Evolutionary conservation across 2,888 invertebrate genomes (phyloP).

Genomic region (Thysanoteuthis rhombus): DNA sequence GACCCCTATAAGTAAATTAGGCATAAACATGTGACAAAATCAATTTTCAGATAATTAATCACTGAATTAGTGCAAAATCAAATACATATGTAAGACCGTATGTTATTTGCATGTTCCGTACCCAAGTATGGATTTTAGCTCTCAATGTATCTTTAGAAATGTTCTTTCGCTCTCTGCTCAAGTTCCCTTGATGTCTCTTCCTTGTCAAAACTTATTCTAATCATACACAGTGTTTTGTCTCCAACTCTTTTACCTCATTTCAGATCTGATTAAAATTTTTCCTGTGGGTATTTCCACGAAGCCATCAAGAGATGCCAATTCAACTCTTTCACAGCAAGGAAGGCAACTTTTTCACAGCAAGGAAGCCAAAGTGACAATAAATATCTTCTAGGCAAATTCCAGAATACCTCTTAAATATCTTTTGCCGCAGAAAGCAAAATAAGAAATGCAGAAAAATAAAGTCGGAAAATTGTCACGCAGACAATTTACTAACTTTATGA

Average conservation of each 20-base stretch:
- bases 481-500: too few species aligned
- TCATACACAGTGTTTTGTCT: neutral
- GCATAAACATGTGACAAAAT: constrained; percentile 12
- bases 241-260: neutral
- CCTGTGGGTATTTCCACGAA: neutral
- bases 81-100: neutral
- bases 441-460: too few species aligned
- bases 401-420: too few species aligned
- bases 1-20: neutral
- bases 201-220: neutral
- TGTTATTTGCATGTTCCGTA: neutral
- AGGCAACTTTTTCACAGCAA: neutral
- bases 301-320: neutral
- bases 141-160: neutral
- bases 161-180: neutral
- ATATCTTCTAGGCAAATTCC: too few species aligned
- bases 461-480: too few species aligned
- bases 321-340: too few species aligned
- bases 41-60: neutral
- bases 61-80: neutral
- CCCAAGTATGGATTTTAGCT: neutral
- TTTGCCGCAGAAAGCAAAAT: too few species aligned
- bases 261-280: neutral
- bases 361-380: too few species aligned
- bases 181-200: neutral